Evolutionary conservation across 1,140 invertebrate species (phyloP).

Genomic region (Drosophila grimshawi): DNA sequence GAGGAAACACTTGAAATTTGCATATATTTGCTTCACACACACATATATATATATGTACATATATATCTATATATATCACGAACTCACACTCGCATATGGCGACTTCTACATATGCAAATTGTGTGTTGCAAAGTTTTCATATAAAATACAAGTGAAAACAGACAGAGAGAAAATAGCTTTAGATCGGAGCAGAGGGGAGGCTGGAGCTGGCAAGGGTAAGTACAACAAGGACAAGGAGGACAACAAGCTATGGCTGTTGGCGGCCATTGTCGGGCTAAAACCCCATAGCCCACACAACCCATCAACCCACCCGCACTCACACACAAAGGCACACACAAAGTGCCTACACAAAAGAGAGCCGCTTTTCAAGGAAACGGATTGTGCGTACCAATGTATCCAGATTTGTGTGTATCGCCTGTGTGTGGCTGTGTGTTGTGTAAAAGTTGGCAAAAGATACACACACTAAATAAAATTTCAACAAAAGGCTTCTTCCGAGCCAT

Average conservation of each 20-base stretch:
- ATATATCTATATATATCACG: neutral
- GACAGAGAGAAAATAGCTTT: conserved; percentile 68
- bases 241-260: conserved; percentile 55
- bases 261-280: conserved; percentile 28
- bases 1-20: conserved; percentile 84
- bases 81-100: conserved; percentile 27
- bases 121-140: conserved; percentile 79
- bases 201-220: conserved; percentile 40
- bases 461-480: conserved; percentile 74
- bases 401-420: conserved; percentile 22
- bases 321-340: conserved; percentile 43
- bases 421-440: conserved; percentile 55
- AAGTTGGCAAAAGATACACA: conserved; percentile 81
- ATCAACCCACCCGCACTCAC: conserved; percentile 18
- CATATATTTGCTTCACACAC: conserved; percentile 74
- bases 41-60: conserved; percentile 6
- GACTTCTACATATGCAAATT: conserved; percentile 77
- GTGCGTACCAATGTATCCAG: conserved; percentile 70
- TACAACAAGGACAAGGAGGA: conserved; percentile 75
- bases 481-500: conserved; percentile 54
- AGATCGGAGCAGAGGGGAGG: conserved; percentile 40
- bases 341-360: conserved; percentile 74
- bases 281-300: neutral
- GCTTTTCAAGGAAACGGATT: conserved; percentile 74
- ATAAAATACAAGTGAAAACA: conserved; percentile 83